Percentiles rank a stretch among this genome's conserved stretches.
Evolutionary conservation across 2,113 vertebrate species (phyloP).

Genomic region (Siniperca chuatsi): DNA sequence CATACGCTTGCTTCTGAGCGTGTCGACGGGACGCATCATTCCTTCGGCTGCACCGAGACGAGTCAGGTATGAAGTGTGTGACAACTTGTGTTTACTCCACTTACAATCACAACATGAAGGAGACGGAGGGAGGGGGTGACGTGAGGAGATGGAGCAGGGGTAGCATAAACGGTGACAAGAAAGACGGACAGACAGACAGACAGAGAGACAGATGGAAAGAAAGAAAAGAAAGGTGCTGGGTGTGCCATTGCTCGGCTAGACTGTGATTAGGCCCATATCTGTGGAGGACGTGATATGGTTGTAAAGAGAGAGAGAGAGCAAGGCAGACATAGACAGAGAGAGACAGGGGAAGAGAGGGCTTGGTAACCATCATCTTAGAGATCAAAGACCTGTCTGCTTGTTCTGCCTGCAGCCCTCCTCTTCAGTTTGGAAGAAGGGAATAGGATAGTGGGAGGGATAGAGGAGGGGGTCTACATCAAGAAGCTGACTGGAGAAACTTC

Average conservation of each 20-base stretch:
- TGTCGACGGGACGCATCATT: conserved; percentile 44
- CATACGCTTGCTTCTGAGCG: background rate
- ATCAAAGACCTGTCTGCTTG: conserved; percentile 76
- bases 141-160: conserved; percentile 13
- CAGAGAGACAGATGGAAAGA: background rate
- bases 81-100: conserved; percentile 62
- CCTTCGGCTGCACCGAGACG: conserved; percentile 29
- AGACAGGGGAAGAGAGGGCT: conserved; percentile 25
- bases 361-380: conserved; percentile 70
- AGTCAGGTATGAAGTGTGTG: conserved; percentile 39
- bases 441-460: conserved; percentile 20
- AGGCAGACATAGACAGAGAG: background rate
- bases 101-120: conserved; percentile 28
- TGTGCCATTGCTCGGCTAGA: conserved; percentile 34
- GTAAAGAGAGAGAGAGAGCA: conserved; percentile 18
- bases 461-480: conserved; percentile 35
- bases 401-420: conserved; percentile 71
- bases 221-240: conserved; percentile 31
- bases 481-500: conserved; percentile 52
- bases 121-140: conserved; percentile 8
- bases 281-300: conserved; percentile 42
- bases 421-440: conserved; percentile 54
- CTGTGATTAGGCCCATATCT: conserved; percentile 51
- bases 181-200: background rate
- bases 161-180: conserved; percentile 1